Percentiles rank a stretch among this genome's conserved stretches.
These are phyloP conservation scores for Piprites chloris DNA, from an alignment of 2,113 vertebrate genomes.

Conservation along the genomic window DNA sequence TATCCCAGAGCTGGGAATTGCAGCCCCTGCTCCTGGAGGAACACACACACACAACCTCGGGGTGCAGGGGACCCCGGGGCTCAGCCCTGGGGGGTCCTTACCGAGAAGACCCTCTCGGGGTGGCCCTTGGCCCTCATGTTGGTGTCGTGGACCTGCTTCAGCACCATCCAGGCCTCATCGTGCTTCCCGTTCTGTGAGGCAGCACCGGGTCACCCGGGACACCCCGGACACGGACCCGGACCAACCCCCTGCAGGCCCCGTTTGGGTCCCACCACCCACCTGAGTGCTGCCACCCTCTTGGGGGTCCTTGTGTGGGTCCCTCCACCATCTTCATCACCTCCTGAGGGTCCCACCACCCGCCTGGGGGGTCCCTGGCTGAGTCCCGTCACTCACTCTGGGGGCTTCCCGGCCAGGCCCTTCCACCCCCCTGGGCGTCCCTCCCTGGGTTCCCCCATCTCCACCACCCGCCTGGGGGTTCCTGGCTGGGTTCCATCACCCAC, in stretches of 20 bases:
- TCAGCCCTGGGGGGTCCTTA: constrained; percentile 54
- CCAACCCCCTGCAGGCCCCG: fast-evolving
- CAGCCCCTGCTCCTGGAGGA: not conserved
- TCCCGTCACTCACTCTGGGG: too few relatives aligned
- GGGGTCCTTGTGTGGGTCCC: not conserved
- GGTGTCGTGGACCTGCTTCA: constrained; percentile 98
- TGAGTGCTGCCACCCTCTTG: too few relatives aligned
- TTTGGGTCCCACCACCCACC: not conserved
- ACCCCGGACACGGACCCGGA: fast-evolving
- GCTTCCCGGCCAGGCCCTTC: too few relatives aligned
- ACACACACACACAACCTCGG: too few relatives aligned
- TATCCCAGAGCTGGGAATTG: not conserved
- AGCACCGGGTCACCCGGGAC: not conserved
- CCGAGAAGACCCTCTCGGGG: constrained; percentile 94
- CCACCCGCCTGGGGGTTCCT: too few relatives aligned
- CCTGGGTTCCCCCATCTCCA: too few relatives aligned
- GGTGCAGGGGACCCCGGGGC: not conserved
- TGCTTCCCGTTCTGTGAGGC: constrained; percentile 90
- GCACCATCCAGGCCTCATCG: constrained; percentile 97
- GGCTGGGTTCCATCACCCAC: not conserved
- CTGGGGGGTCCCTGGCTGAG: too few relatives aligned
- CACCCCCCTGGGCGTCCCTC: too few relatives aligned
- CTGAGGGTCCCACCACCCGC: not conserved
- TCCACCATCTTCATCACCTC: not conserved
- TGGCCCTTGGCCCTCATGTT: constrained; percentile 98